Percentiles rank a stretch among this genome's conserved stretches.
phyloP scores from a whole-genome alignment of 2,797 vertebrate genomes.

The Phalanger gymnotis region DNA sequence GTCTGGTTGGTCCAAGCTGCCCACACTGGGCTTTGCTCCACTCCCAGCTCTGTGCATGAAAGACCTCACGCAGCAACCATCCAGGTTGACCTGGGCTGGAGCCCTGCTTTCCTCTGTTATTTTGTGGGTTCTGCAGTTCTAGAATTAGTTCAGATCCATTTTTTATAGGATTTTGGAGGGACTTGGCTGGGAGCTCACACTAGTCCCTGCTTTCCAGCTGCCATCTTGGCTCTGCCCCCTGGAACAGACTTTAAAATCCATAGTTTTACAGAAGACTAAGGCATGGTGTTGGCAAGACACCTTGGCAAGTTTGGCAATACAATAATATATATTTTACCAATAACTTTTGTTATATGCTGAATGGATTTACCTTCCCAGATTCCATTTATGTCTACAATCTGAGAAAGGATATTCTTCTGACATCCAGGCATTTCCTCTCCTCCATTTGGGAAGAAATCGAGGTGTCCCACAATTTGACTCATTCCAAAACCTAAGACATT shows the following conservation, averaged over 20 bases:
- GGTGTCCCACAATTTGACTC: constrained; percentile 79
- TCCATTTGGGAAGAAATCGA: constrained; percentile 86
- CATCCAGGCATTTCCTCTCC: constrained; percentile 84
- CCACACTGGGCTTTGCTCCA: no score
- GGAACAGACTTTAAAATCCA: not conserved
- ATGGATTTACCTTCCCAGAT: constrained; percentile 90
- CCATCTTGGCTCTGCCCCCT: no score
- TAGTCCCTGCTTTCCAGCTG: no score
- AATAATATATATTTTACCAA: not conserved
- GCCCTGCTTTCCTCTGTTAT: no score
- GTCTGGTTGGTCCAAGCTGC: no score
- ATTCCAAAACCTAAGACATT: constrained; percentile 81
- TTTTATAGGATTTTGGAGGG: no score
- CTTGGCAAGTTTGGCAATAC: not conserved
- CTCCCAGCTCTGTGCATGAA: no score
- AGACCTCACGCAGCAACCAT: no score
- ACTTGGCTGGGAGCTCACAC: no score
- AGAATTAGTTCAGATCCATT: no score
- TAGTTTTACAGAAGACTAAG: not conserved
- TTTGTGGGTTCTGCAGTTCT: no score
- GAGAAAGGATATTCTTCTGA: constrained; percentile 85
- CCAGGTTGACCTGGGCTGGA: no score
- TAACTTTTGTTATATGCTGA: not conserved
- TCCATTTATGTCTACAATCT: constrained; percentile 87
- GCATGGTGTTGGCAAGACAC: not conserved